Evolutionary conservation across 2,797 vertebrate genomes (phyloP).

Genomic region (Delichon dasypus): DNA sequence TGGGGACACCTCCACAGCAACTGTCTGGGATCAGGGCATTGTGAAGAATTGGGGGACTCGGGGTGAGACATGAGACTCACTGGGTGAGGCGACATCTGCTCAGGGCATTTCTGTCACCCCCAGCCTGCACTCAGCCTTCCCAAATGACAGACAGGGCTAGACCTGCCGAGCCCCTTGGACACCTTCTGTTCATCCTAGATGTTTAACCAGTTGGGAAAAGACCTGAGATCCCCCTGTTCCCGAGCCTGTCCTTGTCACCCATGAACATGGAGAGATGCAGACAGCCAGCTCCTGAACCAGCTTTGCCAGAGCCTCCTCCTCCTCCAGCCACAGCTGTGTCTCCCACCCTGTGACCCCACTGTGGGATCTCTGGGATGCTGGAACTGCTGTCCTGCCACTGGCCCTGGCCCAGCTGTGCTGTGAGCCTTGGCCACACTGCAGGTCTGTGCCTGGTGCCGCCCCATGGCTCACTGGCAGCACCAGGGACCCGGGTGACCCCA

Average conservation of each 20-base stretch:
- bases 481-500: not conserved
- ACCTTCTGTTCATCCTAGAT: not conserved
- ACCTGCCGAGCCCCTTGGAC: accelerated
- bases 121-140: not conserved
- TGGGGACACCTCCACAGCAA: not conserved
- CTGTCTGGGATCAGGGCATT: not conserved
- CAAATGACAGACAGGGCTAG: not conserved
- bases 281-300: not conserved
- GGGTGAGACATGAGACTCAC: not conserved
- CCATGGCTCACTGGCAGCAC: accelerated
- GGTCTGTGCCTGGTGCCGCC: accelerated
- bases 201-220: not conserved
- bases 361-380: accelerated
- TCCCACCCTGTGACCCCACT: not conserved
- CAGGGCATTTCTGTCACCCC: not conserved
- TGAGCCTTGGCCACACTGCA: not conserved
- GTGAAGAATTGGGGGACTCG: accelerated
- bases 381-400: not conserved
- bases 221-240: not conserved
- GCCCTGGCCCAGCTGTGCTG: not conserved
- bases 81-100: not conserved
- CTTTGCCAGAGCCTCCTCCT: not conserved
- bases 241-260: too few relatives aligned
- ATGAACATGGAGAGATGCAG: accelerated
- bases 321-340: accelerated